Percentiles rank a stretch among this genome's conserved stretches.
Evolutionary conservation across 2,113 vertebrate species (phyloP).

Genomic region (Melanerpes formicivorus): DNA sequence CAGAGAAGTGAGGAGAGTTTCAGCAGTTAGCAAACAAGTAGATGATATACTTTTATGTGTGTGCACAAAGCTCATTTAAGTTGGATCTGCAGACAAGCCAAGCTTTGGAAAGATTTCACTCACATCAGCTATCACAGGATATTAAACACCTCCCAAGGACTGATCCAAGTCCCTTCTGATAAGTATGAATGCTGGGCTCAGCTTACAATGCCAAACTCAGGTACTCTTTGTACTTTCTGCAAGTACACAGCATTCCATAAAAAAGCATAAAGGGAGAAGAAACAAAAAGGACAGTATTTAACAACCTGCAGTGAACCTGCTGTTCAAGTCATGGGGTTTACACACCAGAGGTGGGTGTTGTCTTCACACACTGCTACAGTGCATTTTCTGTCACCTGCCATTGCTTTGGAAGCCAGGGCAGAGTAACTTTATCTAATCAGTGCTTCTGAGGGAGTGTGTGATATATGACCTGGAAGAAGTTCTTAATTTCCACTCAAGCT

Average conservation of each 20-base stretch:
- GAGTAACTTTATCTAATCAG: conserved; percentile 6
- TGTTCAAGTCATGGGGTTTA: not conserved
- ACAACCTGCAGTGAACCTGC: not conserved
- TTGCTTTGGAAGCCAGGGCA: not conserved
- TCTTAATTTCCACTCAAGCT: conserved; percentile 15
- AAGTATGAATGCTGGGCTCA: not conserved
- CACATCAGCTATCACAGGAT: not conserved
- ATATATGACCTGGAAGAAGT: not conserved
- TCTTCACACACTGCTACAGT: not conserved
- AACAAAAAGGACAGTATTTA: not conserved
- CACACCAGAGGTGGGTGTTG: not conserved
- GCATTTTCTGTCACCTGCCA: not conserved
- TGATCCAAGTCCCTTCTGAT: conserved; percentile 14
- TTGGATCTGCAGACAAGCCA: not conserved
- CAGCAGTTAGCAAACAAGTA: not conserved
- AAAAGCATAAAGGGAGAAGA: not conserved
- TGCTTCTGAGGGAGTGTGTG: not conserved
- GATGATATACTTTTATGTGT: not conserved
- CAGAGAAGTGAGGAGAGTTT: not conserved
- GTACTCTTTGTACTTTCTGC: not conserved
- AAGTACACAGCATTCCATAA: not conserved
- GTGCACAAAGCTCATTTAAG: not conserved
- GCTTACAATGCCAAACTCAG: not conserved
- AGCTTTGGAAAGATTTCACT: not conserved
- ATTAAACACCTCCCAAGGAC: conserved; percentile 23